Base-by-base conservation (phyloP, 2,797 vertebrate genomes). In the Megaceryle alcyon region DNA sequence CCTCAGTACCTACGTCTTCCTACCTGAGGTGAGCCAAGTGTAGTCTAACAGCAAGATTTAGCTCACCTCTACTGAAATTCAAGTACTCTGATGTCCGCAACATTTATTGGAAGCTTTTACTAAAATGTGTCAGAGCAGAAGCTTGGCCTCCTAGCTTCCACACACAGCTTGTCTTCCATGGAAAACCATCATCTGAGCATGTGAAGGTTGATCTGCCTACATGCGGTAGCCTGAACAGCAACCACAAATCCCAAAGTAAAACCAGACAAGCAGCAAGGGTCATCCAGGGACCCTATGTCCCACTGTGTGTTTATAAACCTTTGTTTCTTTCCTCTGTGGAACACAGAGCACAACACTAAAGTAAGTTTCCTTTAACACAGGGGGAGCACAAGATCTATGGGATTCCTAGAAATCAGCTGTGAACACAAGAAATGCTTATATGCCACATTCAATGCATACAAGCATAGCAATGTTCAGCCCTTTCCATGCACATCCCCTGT, bases 391-490 rank as follows among this genome's bases (percentile, higher is more conserved):
- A 63, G 37, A 8, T 8, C 31, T 9, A 2, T 7, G 16, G 7
- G 2, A 6, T 76, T 61, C 26, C 37, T 46, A 76, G 56, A 31
- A 72, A 48, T 12, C 61, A 92, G 44, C 23, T 44, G 51, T 7
- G 14, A 18, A 13, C 21, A 9, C 18, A 92, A 25, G 14, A 70
- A 51, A 41, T 2, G 4, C 13, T 43, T 39, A 21, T 3, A 35
- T 4, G 2, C 21, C 25, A 10, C 2, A 3, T 22, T 44, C 19
- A 54, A 0, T 3, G 13, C 14, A 29, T 6, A 5, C 0, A 6
- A 69, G 10, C 0, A 4, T 16, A 84, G 49, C 31, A 37, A 3
- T 4, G 1, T 43, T 70, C 4, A 3, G 8, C 2, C 14, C 6
- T 41, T 56, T 21, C 33, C 4, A 1, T 25, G 35, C 25, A 64